Evolutionary conservation across 2,113 vertebrate genomes (phyloP).

Genomic region (Lophochroa leadbeateri): DNA sequence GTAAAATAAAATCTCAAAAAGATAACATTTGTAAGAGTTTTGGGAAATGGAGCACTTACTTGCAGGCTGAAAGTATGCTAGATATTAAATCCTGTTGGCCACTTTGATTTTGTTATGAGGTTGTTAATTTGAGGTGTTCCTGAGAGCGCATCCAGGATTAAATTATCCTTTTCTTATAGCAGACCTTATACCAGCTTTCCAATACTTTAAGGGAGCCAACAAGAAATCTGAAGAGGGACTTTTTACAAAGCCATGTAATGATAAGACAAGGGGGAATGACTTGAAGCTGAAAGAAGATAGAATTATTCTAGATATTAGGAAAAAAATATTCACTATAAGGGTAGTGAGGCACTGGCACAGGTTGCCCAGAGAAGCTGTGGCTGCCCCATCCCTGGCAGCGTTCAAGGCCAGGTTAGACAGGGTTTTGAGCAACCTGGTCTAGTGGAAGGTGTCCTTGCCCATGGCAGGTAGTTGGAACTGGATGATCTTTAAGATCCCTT

Average conservation of each 20-base stretch:
- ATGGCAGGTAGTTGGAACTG: neutral
- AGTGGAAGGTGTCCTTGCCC: neutral
- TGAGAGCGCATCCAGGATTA: neutral
- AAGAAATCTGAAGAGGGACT: neutral
- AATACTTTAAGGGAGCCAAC: neutral
- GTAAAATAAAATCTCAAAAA: neutral
- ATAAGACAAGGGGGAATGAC: neutral
- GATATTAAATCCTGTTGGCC: neutral
- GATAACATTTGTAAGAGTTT: neutral
- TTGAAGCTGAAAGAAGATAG: neutral
- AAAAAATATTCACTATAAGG: neutral
- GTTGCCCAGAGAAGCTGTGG: neutral
- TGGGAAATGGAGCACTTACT: accelerated
- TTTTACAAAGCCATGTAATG: neutral
- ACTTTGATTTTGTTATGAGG: neutral
- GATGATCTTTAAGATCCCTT: neutral
- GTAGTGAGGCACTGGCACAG: neutral
- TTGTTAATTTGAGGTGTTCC: neutral
- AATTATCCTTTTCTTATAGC: neutral
- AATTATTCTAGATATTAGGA: neutral
- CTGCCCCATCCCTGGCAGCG: neutral
- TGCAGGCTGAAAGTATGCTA: neutral
- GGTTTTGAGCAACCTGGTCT: neutral
- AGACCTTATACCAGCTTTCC: neutral
- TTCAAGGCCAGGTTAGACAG: neutral